A percentile compares a stretch with the other conserved stretches of the same genome.
These are phyloP conservation scores for Xenopus tropicalis DNA, from an alignment of 2,113 vertebrate species.

Conservation along the genomic window UCB_Xtro_10.0 CM004447.2:124368001-124368500, in stretches of 20 bases:
- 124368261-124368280: slow-evolving; percentile 29
- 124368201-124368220: background rate
- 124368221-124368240: slow-evolving; percentile 17
- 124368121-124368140: background rate
- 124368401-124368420: background rate
- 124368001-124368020: slow-evolving; percentile 27
- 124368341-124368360: slow-evolving; percentile 31
- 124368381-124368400: slow-evolving; percentile 30
- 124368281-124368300: slow-evolving; percentile 25
- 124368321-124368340: slow-evolving; percentile 28
- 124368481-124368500: background rate
- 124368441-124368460: slow-evolving; percentile 19
- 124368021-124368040: slow-evolving; percentile 24
- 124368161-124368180: background rate
- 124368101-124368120: slow-evolving; percentile 18
- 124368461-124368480: slow-evolving; percentile 28
- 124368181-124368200: background rate
- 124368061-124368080: background rate
- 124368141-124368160: background rate
- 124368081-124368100: slow-evolving; percentile 7
- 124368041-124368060: slow-evolving; percentile 19
- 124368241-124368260: slow-evolving; percentile 39
- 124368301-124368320: slow-evolving; percentile 23
- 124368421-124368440: slow-evolving; percentile 15
- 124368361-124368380: slow-evolving; percentile 28